phyloP scores from a whole-genome alignment of 1,140 invertebrate genomes.

The Drosophila orena region DNA sequence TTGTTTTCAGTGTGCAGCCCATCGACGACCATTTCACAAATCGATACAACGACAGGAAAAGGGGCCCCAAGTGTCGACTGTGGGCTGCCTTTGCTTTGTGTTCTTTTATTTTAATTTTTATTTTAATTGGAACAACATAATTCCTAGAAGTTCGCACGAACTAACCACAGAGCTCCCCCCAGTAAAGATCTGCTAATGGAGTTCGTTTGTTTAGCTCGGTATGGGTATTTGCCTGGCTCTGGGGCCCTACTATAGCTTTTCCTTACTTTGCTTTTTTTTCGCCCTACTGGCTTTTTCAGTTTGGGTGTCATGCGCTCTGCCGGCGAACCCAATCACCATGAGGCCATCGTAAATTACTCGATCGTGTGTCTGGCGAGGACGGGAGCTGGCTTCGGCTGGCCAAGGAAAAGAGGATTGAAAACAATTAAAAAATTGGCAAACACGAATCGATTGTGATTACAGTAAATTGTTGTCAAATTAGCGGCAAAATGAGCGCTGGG shows the following conservation, averaged over 20 bases:
- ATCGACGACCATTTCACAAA: slow-evolving; percentile 81
- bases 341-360: slow-evolving; percentile 83
- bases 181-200: slow-evolving; percentile 75
- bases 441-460: slow-evolving; percentile 84
- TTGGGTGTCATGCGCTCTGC: slow-evolving; percentile 69
- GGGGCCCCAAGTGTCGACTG: slow-evolving; percentile 66
- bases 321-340: slow-evolving; percentile 67
- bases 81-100: slow-evolving; percentile 38
- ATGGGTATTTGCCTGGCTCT: slow-evolving; percentile 14
- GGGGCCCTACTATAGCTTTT: neutral
- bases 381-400: slow-evolving; percentile 31
- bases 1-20: slow-evolving; percentile 30
- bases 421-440: slow-evolving; percentile 85
- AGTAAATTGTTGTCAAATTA: slow-evolving; percentile 84
- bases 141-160: slow-evolving; percentile 84
- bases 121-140: slow-evolving; percentile 85
- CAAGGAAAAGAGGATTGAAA: slow-evolving; percentile 77
- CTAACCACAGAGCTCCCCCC: slow-evolving; percentile 47
- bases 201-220: slow-evolving; percentile 66
- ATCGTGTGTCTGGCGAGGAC: slow-evolving; percentile 72
- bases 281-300: slow-evolving; percentile 15
- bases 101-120: slow-evolving; percentile 83
- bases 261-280: neutral
- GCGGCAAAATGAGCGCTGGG: slow-evolving; percentile 69
- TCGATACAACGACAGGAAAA: slow-evolving; percentile 74